These are phyloP conservation scores for Sitta carolinensis DNA, from an alignment of 2,797 vertebrate genomes.

Conservation along the genomic window DNA sequence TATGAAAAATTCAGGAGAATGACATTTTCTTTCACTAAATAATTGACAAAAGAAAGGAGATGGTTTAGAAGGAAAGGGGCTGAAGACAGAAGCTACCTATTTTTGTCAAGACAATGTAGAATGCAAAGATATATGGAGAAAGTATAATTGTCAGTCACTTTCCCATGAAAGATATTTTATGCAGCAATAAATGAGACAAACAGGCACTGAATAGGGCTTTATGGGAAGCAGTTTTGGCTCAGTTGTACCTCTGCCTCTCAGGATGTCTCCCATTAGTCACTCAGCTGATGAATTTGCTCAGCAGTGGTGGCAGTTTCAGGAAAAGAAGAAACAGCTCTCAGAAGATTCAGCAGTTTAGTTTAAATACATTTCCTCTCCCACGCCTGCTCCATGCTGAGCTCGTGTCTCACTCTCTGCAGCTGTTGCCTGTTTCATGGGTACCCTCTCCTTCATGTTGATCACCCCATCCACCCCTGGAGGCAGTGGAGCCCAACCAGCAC, in stretches of 20 bases:
- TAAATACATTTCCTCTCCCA: slow-evolving; percentile 59
- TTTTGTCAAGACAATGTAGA: neutral
- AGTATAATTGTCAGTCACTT: slow-evolving; percentile 60
- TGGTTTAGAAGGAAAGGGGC: neutral
- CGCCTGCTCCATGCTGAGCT: neutral
- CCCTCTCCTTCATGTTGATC: slow-evolving; percentile 16
- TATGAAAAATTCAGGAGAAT: slow-evolving; percentile 11
- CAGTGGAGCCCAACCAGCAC: neutral
- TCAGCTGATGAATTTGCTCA: slow-evolving; percentile 62
- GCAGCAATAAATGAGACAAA: slow-evolving; percentile 63
- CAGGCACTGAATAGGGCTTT: slow-evolving; percentile 53
- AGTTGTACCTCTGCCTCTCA: slow-evolving; percentile 41
- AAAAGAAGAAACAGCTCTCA: slow-evolving; percentile 46
- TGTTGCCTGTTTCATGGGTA: neutral
- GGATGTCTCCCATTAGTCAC: slow-evolving; percentile 57
- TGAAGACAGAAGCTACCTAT: slow-evolving; percentile 10
- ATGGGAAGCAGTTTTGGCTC: slow-evolving; percentile 57
- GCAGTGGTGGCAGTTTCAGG: slow-evolving; percentile 51
- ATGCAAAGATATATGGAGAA: slow-evolving; percentile 46
- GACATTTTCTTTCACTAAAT: neutral
- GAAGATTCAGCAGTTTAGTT: slow-evolving; percentile 60
- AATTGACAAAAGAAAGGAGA: neutral
- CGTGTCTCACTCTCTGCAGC: slow-evolving; percentile 4
- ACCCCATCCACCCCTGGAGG: neutral
- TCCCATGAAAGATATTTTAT: slow-evolving; percentile 56